Base-by-base conservation (phyloP, 2,113 vertebrate genomes). In the Apteryx owenii region DNA sequence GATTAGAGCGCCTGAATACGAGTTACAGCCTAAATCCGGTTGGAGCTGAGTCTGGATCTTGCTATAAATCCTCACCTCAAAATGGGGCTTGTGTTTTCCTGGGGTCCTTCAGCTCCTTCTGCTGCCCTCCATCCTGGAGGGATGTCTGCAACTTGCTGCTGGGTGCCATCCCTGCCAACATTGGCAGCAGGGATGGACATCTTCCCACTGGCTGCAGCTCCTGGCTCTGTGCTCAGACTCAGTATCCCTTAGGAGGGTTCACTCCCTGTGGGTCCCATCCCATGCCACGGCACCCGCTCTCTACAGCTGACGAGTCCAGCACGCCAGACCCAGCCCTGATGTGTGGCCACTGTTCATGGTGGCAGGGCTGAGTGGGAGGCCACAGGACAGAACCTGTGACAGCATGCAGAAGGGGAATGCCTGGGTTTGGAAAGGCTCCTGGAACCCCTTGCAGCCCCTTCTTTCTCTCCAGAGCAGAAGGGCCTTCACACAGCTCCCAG, bases 141-240 rank as follows among this genome's bases (percentile, higher is more conserved):
- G 6, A 5, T 5, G 7, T 5, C 1, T 4, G 33, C 28, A 26
- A 16, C 7, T 4, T 22, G 31, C 56, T 31, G 20, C 6, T 25
- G 54, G n/a, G 13, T 69, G 25, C 31, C 1, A 0, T 20, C n/a
- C 25, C 0, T 58, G 1, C 11, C 69, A 69, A 20, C 31, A 6
- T 6, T 40, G 17, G 31, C 31, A 68, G 79, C 0, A 2, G 42
- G 8, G 61, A 44, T 2, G 3, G 71, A 50, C 1, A 0, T 36
- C 20, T 33, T 72, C 29, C 51, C 40, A 20, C 33, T 12, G 8
- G 18, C 54, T 25, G 36, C 53, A 73, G 40, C 4, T 3, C 10
- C 17, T 25, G 33, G 62, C 48, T 20, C 1, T 0, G 72, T 23
- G n/a, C 51, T 36, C 36, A 36, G 36, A 51, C 9, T 0, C 0